Evolutionary conservation across 2,888 invertebrate species (phyloP), one percentile per base, ranked within the genome.

Genomic region (Ceraclea dissimilis): DNA sequence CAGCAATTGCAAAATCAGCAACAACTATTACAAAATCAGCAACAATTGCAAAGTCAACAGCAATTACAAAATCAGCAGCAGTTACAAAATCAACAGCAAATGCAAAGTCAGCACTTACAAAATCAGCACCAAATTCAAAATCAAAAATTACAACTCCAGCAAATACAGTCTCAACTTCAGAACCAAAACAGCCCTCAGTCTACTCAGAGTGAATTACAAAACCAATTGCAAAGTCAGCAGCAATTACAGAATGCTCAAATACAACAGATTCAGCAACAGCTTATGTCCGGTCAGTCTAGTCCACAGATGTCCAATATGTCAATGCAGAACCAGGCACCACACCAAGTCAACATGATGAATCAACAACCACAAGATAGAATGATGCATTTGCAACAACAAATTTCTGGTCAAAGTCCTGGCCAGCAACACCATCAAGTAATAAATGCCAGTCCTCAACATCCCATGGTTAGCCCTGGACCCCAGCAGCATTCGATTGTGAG

Each of bases 381-480:
- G 47, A 70, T 70, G 69, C 69, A 71, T 56, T 70, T 68, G 49
- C 71, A 71, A 2, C 16, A 52, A 17, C 69, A 69, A 64, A 71
- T 71, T 8, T 44, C 50, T 11, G 17, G 49, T 39, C 17, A 16
- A 6, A 19, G 44, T 17, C 39, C 54, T 58, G 71, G 71, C 58
- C 57, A 72, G 54, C 72, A 71, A 52, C 72, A 76, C 62, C 63
- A 75, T 56, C 59, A 59, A 64, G 72, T 73, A 20, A 76, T 76
- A 61, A 70, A 76, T 60, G 75, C 76, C 1, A 76, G 76, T 60
- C 76, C 76, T 19, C 76, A 76, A 62, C 60, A 76, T 18, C 8
- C 47, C n/a, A 49, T 49, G 1, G 19, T 47, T 11, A 49, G 49
- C 10, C 59, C 57, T 13, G 21, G 43, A 1, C 50, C 31, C 43